Evolutionary conservation across 2,113 vertebrate species (phyloP), one percentile per base, ranked within the genome.

Genomic region (Bubalus kerabau): DNA sequence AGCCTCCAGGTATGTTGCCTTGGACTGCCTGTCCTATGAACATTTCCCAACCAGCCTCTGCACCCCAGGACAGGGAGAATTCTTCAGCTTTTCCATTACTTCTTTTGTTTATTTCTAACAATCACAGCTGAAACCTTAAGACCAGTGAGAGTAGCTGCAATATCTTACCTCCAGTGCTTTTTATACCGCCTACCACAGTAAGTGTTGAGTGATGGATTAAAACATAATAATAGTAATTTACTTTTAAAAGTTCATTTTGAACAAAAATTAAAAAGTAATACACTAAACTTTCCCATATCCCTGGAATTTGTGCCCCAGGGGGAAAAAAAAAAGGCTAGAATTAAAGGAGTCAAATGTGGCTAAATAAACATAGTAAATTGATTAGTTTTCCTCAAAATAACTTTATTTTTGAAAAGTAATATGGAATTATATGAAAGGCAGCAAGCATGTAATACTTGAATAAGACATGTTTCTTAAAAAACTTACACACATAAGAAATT

Each of bases 181-280:
- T 46, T 59, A 60, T 13, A 56, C 16, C 91, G 64, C 46, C 67
- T 78, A 71, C 16, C 40, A 46, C 5, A 90, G 16, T 56, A 83
- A 85, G 59, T 81, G 30, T 0, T 90, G 36, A 84, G 32, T 88
- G 62, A 71, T 3, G 57, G n/a, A 43, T 23, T 94, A 90, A 90
- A 74, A 92, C 36, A 85, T 67, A 57, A 87, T 46, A 93, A 7
- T 40, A 88, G 28, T 64, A 10, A 80, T 87, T 91, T 88, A 84
- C 82, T 96, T 95, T 12, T 80, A 94, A 92, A 96, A 88, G 24
- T 87, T 96, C 13, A 64, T 74, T 92, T 92, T 94, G 60, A 28
- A 85, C 82, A 91, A 89, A 78, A 64, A 14, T 26, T 60, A 23
- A 80, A 88, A 97, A 76, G n/a, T 50, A 21, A 57, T 32, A 94